Evolutionary conservation across 2,888 invertebrate species (phyloP), one percentile per base, ranked within the genome.

Genomic region (Campoletis raptor): DNA sequence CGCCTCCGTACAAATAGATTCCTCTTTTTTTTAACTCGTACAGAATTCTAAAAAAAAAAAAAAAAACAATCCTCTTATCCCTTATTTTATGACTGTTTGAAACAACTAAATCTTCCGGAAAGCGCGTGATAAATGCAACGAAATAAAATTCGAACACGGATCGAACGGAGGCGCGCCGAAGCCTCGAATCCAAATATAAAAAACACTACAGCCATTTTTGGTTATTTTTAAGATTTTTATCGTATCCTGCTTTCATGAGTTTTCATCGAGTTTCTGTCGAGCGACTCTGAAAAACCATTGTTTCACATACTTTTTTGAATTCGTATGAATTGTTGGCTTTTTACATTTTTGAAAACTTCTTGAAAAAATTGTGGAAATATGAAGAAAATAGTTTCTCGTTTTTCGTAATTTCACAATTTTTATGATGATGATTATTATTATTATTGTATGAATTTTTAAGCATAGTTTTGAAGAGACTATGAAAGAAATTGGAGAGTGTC

Each of bases 401-500:
- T 37, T 37, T 37, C 37, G 4, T 37, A 6, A 37, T 37, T 5
- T 37, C 37, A 5, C 37, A 37, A 5, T 37, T n/a, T n/a, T n/a
- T 30, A 30, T 30, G 30, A 12, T 57, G 0, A 57, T 61, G 30
- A 61, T 30, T 12, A 61, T 61, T 61, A 61, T 61, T 30, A 1
- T 61, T 15, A 30, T 61, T 30, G 6, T 5, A 61, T 4, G 12
- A 30, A 30, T 30, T 61, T 2, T 6, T 15, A 61, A 3, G 30
- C 30, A 61, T 61, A 61, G 30, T 61, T 30, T 15, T 30, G 12
- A 9, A 61, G 30, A 24, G 24, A 30, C 61, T 15, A 15, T 6
- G 30, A 30, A 30, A 30, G 61, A 61, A 61, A 61, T 61, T 30
- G 61, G 61, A 30, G 30, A 61, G 30, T 69, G 42, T 69, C 69